These are phyloP conservation scores for Lasioglossum lativentre DNA, from an alignment of 2,888 invertebrate species.

Conservation along the genomic window DNA sequence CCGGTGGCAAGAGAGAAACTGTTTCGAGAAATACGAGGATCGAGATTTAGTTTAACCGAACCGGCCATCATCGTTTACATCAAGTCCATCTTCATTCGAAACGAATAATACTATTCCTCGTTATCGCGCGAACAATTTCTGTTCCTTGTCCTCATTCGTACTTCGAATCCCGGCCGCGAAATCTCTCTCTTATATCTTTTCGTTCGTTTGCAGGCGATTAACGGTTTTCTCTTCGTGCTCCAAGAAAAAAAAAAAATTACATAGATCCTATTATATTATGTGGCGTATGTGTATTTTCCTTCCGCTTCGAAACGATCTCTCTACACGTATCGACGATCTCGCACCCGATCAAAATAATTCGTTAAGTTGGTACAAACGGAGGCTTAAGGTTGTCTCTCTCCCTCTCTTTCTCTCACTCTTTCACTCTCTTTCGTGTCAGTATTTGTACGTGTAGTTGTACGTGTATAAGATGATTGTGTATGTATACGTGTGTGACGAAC, in stretches of 20 bases:
- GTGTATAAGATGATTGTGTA: not conserved
- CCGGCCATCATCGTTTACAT: not conserved
- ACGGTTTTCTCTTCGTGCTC: constrained; percentile 17
- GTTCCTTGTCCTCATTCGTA: constrained; percentile 29
- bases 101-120: constrained; percentile 29
- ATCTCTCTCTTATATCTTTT: not conserved
- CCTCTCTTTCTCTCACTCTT: not conserved
- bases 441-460: constrained; percentile 8
- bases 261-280: constrained; percentile 21
- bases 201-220: not conserved
- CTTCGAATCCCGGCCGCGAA: constrained; percentile 52
- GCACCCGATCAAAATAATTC: constrained; percentile 29
- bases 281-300: not conserved
- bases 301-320: constrained; percentile 25
- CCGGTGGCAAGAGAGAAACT: not conserved
- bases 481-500: not conserved
- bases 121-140: constrained; percentile 38
- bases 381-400: constrained; percentile 20
- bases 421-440: not conserved
- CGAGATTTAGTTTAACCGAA: too few relatives aligned
- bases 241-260: constrained; percentile 12
- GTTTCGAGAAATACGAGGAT: not conserved
- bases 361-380: constrained; percentile 39
- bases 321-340: constrained; percentile 22
- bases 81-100: constrained; percentile 1